Percentiles rank a stretch among this genome's conserved stretches.
phyloP scores from a whole-genome alignment of 2,113 vertebrate species.

The Salminus brasiliensis region DNA sequence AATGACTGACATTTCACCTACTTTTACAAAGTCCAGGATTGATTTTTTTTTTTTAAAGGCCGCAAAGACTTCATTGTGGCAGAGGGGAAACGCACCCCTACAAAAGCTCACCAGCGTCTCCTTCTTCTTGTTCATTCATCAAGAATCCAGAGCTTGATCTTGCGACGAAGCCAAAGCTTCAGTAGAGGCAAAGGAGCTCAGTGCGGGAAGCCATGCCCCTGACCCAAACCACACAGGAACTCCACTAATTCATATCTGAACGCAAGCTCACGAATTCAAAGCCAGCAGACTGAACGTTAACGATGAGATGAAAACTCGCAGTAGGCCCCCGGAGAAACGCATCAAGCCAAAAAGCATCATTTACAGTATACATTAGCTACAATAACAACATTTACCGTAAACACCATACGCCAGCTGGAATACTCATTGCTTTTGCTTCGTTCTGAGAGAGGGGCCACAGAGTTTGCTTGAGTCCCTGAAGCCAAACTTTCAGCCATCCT shows the following conservation, averaged over 20 bases:
- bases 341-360: constrained; percentile 26
- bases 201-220: constrained; percentile 1
- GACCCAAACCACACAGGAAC: constrained; percentile 9
- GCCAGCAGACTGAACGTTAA: constrained; percentile 22
- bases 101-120: constrained; percentile 8
- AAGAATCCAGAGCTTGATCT: constrained; percentile 1
- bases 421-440: constrained; percentile 31
- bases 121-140: constrained; percentile 5
- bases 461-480: constrained; percentile 34
- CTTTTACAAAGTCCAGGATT: constrained; percentile 26
- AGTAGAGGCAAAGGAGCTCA: neutral
- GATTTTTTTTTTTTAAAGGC: neutral
- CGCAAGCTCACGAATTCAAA: constrained; percentile 29
- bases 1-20: constrained; percentile 49
- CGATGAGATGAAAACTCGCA: constrained; percentile 22
- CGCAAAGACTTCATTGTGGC: neutral
- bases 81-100: neutral
- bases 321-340: neutral
- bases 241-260: constrained; percentile 31
- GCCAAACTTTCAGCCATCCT: constrained; percentile 32
- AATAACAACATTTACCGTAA: constrained; percentile 43
- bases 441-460: constrained; percentile 37
- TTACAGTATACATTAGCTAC: constrained; percentile 42
- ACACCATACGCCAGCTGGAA: constrained; percentile 30
- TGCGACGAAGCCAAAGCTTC: neutral